These are phyloP conservation scores for Acrocera orbiculus DNA, from an alignment of 2,888 invertebrate genomes.

Conservation along the genomic window DNA sequence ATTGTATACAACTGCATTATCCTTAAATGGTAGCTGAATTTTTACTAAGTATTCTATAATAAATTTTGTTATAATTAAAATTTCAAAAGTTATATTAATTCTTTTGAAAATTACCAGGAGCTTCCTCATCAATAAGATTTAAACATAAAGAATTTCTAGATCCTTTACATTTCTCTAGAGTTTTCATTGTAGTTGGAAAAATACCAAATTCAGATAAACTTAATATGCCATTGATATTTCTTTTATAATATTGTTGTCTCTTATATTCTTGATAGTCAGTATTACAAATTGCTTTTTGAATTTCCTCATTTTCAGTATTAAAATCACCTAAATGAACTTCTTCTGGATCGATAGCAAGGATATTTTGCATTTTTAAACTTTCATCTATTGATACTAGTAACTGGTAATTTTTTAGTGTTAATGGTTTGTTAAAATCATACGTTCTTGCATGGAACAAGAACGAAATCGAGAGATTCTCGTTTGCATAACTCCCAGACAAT, in stretches of 20 bases:
- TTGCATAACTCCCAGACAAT: conserved; percentile 11
- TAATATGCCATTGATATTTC: conserved; percentile 8
- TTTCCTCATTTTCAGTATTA: conserved; percentile 1
- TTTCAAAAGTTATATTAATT: not conserved
- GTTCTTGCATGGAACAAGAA: conserved; percentile 19
- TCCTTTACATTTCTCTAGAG: conserved; percentile 17
- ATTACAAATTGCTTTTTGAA: not conserved
- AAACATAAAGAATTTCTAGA: conserved; percentile 17
- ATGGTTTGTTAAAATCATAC: conserved; percentile 1
- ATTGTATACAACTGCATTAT: conserved; percentile 16
- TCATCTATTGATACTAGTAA: conserved; percentile 15
- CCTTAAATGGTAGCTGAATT: conserved; percentile 21
- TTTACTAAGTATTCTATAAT: conserved; percentile 19
- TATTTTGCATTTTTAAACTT: conserved; percentile 4
- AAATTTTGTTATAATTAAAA: no score
- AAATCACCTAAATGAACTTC: conserved; percentile 11
- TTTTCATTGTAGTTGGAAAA: conserved; percentile 15
- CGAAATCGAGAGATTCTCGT: conserved; percentile 19
- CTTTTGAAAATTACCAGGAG: conserved; percentile 17
- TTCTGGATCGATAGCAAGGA: conserved; percentile 13
- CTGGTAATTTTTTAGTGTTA: conserved; percentile 14
- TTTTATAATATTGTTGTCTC: not conserved
- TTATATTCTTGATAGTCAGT: not conserved
- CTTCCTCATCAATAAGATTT: conserved; percentile 19
- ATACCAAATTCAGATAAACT: conserved; percentile 14